A percentile compares a stretch with the other conserved stretches of the same genome.
These are phyloP conservation scores for Eulimnadia texana DNA, from an alignment of 1,140 invertebrate genomes.

Conservation along the genomic window DNA sequence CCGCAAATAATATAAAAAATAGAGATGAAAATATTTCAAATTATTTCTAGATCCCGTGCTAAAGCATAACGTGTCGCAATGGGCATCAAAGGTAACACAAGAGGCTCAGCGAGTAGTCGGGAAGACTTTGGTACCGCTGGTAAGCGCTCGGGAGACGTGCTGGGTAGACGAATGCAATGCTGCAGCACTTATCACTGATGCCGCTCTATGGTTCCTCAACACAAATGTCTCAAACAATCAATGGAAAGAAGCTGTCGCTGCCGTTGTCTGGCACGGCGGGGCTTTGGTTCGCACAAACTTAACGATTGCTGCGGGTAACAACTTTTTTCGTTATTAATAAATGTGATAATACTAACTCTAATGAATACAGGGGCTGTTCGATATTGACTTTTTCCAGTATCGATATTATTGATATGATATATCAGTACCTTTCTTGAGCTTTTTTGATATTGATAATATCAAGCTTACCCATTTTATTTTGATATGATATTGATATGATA, in stretches of 20 bases:
- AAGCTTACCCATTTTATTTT: too few species aligned
- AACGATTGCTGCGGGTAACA: neutral
- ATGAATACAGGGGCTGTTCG: neutral
- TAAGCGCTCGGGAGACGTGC: conserved; percentile 4
- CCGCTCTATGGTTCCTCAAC: neutral
- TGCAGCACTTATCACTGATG: conserved; percentile 7
- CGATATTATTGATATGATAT: too few species aligned
- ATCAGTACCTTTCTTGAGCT: too few species aligned
- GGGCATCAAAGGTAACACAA: neutral
- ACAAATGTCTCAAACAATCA: neutral
- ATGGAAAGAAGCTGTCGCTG: conserved; percentile 4
- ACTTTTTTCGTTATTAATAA: neutral
- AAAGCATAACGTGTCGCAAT: neutral
- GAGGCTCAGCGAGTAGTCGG: conserved; percentile 1
- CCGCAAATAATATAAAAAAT: neutral
- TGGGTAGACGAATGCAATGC: conserved; percentile 7
- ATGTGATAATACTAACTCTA: neutral
- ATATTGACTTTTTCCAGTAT: neutral
- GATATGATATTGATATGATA: too few species aligned
- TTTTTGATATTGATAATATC: too few species aligned
- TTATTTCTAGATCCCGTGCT: neutral
- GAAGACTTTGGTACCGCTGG: neutral
- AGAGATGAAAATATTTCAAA: neutral
- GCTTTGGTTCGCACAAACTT: neutral
- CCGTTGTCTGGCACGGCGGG: conserved; percentile 9